Percentiles rank a stretch among this genome's conserved stretches.
phyloP scores from a whole-genome alignment of 2,888 invertebrate species.

The Parnassius orleans region DNA sequence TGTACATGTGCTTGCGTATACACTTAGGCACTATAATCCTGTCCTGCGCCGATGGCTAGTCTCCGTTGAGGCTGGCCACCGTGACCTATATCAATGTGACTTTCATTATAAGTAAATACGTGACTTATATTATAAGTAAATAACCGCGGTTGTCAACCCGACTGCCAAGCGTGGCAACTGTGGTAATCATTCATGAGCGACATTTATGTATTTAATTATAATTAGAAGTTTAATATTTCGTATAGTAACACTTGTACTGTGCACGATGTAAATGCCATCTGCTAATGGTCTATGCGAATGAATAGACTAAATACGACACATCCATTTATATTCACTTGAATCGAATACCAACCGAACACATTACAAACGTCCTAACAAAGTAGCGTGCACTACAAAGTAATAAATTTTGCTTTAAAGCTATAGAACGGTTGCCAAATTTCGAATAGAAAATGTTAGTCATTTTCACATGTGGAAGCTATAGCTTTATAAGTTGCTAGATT shows the following conservation, averaged over 20 bases:
- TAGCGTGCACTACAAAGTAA: conserved; percentile 18
- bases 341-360: conserved; percentile 10
- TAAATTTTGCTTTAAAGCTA: not conserved
- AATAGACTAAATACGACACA: conserved; percentile 13
- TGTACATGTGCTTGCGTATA: too few species aligned
- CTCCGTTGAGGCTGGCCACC: too few species aligned
- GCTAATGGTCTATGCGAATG: conserved; percentile 16
- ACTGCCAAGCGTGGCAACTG: not conserved
- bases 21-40: too few species aligned
- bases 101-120: too few species aligned
- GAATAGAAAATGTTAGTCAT: not conserved
- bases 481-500: too few species aligned
- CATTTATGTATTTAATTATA: too few species aligned
- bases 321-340: conserved; percentile 5
- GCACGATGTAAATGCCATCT: conserved; percentile 11
- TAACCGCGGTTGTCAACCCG: too few species aligned
- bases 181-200: not conserved
- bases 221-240: too few species aligned
- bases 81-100: too few species aligned
- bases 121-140: too few species aligned
- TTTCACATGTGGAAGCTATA: too few species aligned
- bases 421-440: conserved; percentile 1
- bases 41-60: too few species aligned
- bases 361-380: conserved; percentile 6
- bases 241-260: conserved; percentile 4